Evolutionary conservation across 2,113 vertebrate species (phyloP), one percentile per base, ranked within the genome.

Genomic region (Cinclus mexicanus): DNA sequence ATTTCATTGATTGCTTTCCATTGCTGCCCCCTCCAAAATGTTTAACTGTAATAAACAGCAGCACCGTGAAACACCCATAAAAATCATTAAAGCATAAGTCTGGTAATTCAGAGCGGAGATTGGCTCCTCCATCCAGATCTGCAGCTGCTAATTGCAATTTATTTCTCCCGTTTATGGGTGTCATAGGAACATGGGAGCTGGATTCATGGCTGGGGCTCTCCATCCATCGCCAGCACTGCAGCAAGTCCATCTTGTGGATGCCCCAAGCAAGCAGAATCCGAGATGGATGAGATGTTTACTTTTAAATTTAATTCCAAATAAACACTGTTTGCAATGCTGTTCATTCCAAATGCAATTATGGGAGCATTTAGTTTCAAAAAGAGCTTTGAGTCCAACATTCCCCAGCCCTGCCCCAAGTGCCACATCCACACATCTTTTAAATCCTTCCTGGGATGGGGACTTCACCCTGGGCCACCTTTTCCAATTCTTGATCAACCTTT

Each of bases 61-160:
- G 93, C 80, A 5, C 63, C 80, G 31, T 26, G 8, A 85, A 94
- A 91, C 91, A 87, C 85, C 35, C 74, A 94, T 83, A 90, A 95
- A 97, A 97, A 96, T 83, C 94, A 91, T 96, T 96, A 97, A 72
- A 96, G 80, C 81, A 37, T 72, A 82, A 88, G 49, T 70, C 95
- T 72, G 11, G 13, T 93, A 86, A 96, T 94, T 94, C 84, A 88
- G 93, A 29, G 53, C 7, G 18, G 78, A 94, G 85, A 89, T 94
- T 75, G 94, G 83, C 90, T 94, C 76, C 93, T 95, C 91, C 88
- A 87, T 33, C 72, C 85, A 24, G 83, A 35, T 16, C 92, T 85
- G 75, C 91, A 85, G 77, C 49, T 46, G 70, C 56, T 96, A 92
- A 95, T 90, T 94, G 70, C 94, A 13, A 96, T 97, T 96, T 91